These are phyloP conservation scores for Phrynosoma blainvillii DNA, from an alignment of 2,113 vertebrate species.

Conservation along the genomic window DNA sequence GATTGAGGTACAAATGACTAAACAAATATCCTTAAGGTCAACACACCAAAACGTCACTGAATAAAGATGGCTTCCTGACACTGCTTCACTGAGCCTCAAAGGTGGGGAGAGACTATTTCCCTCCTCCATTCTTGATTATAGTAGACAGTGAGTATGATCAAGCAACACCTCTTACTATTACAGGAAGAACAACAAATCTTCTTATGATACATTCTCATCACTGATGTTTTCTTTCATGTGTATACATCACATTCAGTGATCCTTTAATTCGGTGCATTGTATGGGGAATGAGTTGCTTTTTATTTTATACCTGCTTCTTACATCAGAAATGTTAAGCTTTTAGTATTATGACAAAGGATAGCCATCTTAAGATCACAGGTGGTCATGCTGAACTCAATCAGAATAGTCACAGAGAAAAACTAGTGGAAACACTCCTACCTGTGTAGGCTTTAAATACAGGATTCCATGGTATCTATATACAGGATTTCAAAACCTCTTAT, in stretches of 20 bases:
- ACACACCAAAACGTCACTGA: not conserved
- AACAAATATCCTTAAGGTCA: not conserved
- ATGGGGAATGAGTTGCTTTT: not conserved
- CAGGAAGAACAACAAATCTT: not conserved
- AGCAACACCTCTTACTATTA: not conserved
- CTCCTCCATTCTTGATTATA: not conserved
- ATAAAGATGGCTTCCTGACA: not conserved
- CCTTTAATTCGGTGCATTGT: not conserved
- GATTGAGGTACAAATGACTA: no score
- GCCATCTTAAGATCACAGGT: not conserved
- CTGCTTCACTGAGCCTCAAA: not conserved
- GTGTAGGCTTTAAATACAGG: not conserved
- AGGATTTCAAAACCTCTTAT: no score
- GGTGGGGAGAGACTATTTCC: not conserved
- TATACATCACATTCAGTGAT: not conserved
- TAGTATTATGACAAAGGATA: not conserved
- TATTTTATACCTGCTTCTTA: not conserved
- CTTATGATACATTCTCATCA: not conserved
- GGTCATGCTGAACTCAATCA: not conserved
- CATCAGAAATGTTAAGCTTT: not conserved
- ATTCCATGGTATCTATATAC: not conserved
- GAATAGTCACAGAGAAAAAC: not conserved
- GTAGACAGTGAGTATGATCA: not conserved
- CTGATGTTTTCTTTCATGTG: not conserved
- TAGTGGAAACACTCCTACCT: not conserved